Evolutionary conservation across 2,113 vertebrate genomes (phyloP).

Genomic region (Uropsilus gracilis): DNA sequence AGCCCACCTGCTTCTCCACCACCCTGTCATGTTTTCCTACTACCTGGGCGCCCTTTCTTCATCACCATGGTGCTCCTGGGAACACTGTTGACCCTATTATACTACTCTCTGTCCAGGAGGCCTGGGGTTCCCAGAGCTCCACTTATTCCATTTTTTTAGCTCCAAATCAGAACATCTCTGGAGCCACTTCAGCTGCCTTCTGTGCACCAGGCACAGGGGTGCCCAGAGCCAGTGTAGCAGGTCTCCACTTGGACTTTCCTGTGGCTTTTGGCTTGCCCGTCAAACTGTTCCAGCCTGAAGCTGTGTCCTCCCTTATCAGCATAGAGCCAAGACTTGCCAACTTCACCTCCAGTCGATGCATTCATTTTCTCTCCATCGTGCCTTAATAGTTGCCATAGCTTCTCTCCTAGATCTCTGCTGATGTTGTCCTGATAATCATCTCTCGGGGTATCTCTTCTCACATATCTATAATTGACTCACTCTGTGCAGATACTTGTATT

Average conservation of each 20-base stretch:
- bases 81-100: not conserved
- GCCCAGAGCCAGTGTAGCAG: accelerated
- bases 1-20: not conserved
- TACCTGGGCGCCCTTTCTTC: not conserved
- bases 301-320: not conserved
- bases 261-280: not conserved
- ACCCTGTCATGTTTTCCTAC: not conserved
- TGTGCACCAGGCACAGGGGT: accelerated
- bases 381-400: not conserved
- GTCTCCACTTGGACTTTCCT: not conserved
- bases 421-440: not conserved
- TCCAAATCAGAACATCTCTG: not conserved
- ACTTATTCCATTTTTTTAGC: too few species aligned
- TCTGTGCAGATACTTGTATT: not conserved
- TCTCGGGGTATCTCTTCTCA: not conserved
- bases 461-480: not conserved
- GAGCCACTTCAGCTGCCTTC: not conserved
- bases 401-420: not conserved
- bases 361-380: not conserved
- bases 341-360: not conserved
- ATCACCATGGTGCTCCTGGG: not conserved
- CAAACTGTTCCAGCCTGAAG: not conserved
- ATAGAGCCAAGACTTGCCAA: not conserved
- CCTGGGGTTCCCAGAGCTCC: accelerated
- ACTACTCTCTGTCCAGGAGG: not conserved